A percentile compares a stretch with the other conserved stretches of the same genome.
These are phyloP conservation scores for Drosophila yooni DNA, from an alignment of 2,888 invertebrate genomes.

Conservation along the genomic window DNA sequence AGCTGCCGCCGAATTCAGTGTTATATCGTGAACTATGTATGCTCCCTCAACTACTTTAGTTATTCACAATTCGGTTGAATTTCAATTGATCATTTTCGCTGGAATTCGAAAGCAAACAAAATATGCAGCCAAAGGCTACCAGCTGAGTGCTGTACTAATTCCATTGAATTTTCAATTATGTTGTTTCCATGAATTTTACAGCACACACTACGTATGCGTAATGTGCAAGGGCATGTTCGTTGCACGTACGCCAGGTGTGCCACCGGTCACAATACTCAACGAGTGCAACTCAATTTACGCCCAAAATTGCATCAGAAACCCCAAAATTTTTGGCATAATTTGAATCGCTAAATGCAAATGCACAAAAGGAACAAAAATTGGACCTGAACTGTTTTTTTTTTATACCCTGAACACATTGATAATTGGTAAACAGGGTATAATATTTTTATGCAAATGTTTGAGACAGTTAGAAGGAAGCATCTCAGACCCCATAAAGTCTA, in stretches of 20 bases:
- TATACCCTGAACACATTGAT: neutral
- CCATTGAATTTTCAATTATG: neutral
- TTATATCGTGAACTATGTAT: neutral
- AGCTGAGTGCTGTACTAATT: neutral
- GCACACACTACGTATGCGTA: conserved; percentile 42
- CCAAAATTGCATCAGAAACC: conserved; percentile 12
- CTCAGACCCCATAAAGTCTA: neutral
- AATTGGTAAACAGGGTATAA: neutral
- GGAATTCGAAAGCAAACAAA: neutral
- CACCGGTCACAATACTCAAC: neutral
- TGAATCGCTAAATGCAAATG: conserved; percentile 20
- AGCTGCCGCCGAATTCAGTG: neutral
- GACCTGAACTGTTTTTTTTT: conserved; percentile 30
- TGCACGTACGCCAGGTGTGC: conserved; percentile 65
- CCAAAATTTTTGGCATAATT: conserved; percentile 37
- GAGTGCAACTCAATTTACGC: conserved; percentile 24
- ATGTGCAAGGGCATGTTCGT: conserved; percentile 38
- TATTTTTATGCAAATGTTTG: neutral
- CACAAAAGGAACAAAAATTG: conserved; percentile 36
- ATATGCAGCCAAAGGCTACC: too few species aligned
- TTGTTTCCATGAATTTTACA: neutral
- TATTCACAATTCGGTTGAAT: neutral
- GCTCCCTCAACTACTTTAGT: neutral
- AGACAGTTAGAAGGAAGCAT: neutral
- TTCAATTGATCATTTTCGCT: neutral